Conservation (phyloP, 2,113 vertebrate genomes). For the Mesocricetus auratus region DNA sequence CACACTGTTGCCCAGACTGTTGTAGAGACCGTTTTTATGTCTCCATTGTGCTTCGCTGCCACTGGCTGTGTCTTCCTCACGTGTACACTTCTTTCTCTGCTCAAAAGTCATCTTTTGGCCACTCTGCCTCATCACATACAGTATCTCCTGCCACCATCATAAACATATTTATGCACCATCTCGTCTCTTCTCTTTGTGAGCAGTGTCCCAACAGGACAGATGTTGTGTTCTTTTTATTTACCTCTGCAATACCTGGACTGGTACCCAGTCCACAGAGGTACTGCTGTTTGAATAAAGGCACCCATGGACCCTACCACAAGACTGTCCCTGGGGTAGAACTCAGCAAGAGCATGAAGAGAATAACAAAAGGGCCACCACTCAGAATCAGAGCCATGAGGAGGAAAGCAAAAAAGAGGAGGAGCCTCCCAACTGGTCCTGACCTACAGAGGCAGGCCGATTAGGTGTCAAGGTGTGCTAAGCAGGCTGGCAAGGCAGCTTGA, state of each 20-base stretch:
- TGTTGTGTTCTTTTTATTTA: neutral
- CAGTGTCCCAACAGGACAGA: neutral
- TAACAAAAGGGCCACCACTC: neutral
- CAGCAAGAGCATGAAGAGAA: neutral
- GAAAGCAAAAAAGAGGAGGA: neutral
- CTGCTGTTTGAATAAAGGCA: neutral
- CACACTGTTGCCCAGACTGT: neutral
- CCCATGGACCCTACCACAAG: neutral
- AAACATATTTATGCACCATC: neutral
- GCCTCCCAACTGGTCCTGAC: neutral
- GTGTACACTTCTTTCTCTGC: neutral
- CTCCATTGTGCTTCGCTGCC: neutral
- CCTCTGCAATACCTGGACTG: neutral
- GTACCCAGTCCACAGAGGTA: neutral
- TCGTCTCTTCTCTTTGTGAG: constrained; percentile 19
- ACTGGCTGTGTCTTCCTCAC: neutral
- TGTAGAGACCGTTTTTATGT: neutral
- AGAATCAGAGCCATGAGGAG: neutral
- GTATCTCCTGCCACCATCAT: neutral
- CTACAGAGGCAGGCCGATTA: neutral
- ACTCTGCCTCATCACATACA: neutral
- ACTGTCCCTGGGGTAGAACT: neutral
- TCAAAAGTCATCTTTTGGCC: neutral
- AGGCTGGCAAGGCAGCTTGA: neutral
- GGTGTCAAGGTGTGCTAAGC: neutral